Conservation (phyloP, 2,113 vertebrate species). For the Gorsachius goisagi region DNA sequence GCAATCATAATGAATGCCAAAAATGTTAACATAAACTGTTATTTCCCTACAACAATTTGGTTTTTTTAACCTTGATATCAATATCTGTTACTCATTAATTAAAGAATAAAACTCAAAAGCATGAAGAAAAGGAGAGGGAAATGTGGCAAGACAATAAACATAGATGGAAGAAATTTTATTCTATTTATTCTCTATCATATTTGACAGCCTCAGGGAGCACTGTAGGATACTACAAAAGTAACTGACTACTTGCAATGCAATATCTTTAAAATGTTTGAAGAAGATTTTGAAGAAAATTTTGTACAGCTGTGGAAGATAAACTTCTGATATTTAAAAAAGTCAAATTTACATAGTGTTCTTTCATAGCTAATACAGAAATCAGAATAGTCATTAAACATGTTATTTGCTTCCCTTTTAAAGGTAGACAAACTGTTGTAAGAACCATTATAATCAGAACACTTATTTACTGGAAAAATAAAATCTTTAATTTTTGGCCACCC, state of each 20-base stretch:
- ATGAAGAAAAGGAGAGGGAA: background rate
- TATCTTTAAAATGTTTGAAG: background rate
- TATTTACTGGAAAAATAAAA: background rate
- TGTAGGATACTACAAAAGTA: background rate
- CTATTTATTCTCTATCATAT: background rate
- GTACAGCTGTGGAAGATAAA: background rate
- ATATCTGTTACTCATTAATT: background rate
- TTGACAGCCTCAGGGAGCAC: background rate
- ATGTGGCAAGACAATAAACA: background rate
- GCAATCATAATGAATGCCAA: slow-evolving; percentile 39
- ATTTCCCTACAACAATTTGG: background rate
- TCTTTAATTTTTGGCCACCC: background rate
- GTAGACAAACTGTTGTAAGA: background rate
- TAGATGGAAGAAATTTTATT: background rate
- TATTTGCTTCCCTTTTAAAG: background rate
- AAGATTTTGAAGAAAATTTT: background rate
- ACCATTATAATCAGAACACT: background rate
- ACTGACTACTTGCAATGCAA: background rate
- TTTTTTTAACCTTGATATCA: background rate
- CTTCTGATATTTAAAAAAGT: background rate
- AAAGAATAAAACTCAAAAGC: background rate
- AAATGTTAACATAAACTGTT: background rate
- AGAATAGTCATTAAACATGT: background rate
- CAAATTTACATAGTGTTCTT: background rate
- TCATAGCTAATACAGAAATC: background rate